phyloP scores from a whole-genome alignment of 2,888 invertebrate genomes.

The Himalopsyche japonica region DNA sequence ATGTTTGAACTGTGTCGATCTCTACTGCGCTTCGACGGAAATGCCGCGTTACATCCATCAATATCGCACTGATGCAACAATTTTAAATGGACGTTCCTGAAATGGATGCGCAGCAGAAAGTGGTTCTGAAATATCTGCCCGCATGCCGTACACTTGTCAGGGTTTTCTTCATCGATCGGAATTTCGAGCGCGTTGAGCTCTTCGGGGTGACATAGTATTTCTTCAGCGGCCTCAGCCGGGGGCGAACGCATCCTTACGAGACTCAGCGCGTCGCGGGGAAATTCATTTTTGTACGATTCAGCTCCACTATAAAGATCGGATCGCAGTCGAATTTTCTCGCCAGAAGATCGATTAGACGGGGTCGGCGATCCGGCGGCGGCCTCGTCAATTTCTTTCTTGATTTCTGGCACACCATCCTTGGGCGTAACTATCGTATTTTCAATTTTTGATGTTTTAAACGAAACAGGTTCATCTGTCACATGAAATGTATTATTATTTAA shows the following conservation, averaged over 20 bases:
- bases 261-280: constrained; percentile 47
- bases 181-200: constrained; percentile 68
- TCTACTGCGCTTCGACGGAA: constrained; percentile 78
- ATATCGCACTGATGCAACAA: constrained; percentile 88
- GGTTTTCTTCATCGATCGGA: constrained; percentile 86
- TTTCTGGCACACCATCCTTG: constrained; percentile 34
- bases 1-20: constrained; percentile 65
- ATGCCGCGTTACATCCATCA: constrained; percentile 88
- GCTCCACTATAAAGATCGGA: constrained; percentile 51
- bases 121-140: constrained; percentile 89
- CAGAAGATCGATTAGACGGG: constrained; percentile 13
- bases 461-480: constrained; percentile 52
- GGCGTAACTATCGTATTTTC: constrained; percentile 54
- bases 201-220: constrained; percentile 61
- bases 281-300: constrained; percentile 40
- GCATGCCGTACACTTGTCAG: constrained; percentile 82
- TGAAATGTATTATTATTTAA: constrained; percentile 39
- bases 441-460: constrained; percentile 56
- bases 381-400: constrained; percentile 47
- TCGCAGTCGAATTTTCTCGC: constrained; percentile 54
- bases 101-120: constrained; percentile 87
- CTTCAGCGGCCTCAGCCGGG: constrained; percentile 47
- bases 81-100: constrained; percentile 88
- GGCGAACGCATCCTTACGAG: constrained; percentile 44
- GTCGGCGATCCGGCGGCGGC: constrained; percentile 49